These are phyloP conservation scores for Passer montanus DNA, from an alignment of 2,113 vertebrate genomes.

Conservation along the genomic window DNA sequence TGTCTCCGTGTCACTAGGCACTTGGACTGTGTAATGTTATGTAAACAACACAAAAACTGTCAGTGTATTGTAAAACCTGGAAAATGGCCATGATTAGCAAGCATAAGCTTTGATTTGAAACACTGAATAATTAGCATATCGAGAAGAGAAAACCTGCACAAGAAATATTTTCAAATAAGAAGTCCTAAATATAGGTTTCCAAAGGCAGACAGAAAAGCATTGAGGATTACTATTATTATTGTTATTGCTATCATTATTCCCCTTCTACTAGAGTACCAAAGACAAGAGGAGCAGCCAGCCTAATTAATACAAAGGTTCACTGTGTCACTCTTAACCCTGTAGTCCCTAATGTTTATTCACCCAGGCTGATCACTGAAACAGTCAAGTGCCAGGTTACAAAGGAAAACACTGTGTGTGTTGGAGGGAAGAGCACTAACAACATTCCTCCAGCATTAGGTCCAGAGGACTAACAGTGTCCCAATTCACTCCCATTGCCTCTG, in stretches of 20 bases:
- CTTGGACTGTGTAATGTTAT: neutral
- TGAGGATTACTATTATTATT: neutral
- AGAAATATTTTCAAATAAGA: neutral
- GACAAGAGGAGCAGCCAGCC: neutral
- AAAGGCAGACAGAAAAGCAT: neutral
- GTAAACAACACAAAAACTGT: conserved; percentile 8
- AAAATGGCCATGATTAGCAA: conserved; percentile 9
- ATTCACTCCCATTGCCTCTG: neutral
- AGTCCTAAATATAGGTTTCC: neutral
- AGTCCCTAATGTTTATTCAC: neutral
- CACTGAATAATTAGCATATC: neutral
- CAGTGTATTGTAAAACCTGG: conserved; percentile 10
- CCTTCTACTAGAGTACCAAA: neutral
- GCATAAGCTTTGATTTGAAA: neutral
- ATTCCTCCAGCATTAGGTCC: neutral
- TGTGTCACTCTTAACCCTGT: neutral
- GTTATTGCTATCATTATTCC: neutral
- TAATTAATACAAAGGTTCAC: neutral
- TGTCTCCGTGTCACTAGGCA: conserved; percentile 14
- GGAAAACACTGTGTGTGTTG: neutral
- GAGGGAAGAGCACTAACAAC: neutral
- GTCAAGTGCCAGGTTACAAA: neutral
- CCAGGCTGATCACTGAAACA: neutral
- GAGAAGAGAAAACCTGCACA: neutral
- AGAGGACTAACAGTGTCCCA: neutral